These are phyloP conservation scores for Hormaphis cornu DNA, from an alignment of 1,140 invertebrate genomes.

Conservation along the genomic window DNA sequence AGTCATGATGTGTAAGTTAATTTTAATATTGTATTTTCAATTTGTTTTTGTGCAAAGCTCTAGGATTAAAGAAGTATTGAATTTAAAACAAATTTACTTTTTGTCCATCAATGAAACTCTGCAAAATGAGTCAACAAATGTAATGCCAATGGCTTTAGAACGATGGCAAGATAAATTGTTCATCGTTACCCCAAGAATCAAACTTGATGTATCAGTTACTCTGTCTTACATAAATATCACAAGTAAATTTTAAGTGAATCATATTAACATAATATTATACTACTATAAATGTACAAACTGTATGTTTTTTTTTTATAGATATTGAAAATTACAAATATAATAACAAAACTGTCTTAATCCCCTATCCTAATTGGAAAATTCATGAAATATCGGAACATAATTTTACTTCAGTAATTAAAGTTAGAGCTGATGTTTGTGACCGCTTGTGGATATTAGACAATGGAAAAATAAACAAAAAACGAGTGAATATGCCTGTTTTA, in stretches of 20 bases:
- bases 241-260: constrained; percentile 37
- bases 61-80: constrained; percentile 49
- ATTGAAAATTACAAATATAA: constrained; percentile 1
- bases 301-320: constrained; percentile 41
- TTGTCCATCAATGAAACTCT: constrained; percentile 54
- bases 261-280: background rate
- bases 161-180: constrained; percentile 66
- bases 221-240: constrained; percentile 58
- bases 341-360: constrained; percentile 55
- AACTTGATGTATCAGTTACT: constrained; percentile 58
- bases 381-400: constrained; percentile 46
- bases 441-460: constrained; percentile 67
- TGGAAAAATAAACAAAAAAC: constrained; percentile 51
- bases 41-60: background rate
- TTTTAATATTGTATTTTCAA: background rate
- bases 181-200: constrained; percentile 63
- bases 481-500: constrained; percentile 49
- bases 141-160: constrained; percentile 59
- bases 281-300: background rate
- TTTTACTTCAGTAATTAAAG: constrained; percentile 45
- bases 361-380: constrained; percentile 55
- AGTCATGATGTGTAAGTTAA: background rate
- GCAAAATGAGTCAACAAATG: constrained; percentile 53
- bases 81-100: constrained; percentile 58
- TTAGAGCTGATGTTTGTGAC: constrained; percentile 57